Evolutionary conservation across 92 coral and sea anemone species (phyloP).

Genomic region (Parazoanthus swiftii): DNA sequence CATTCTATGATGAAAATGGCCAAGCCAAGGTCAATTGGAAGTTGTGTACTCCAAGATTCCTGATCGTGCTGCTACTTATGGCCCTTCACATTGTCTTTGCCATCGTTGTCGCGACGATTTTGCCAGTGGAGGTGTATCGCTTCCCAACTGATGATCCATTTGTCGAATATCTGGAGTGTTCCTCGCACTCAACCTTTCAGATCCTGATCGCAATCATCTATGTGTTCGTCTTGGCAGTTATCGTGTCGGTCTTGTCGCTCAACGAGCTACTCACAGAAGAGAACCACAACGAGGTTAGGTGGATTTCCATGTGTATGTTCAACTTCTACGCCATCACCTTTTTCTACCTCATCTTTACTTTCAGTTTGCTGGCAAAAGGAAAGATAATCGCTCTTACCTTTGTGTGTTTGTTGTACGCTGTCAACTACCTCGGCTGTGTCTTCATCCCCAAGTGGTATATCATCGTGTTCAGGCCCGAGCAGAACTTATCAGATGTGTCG

Average conservation of each 20-base stretch:
- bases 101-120: constrained; percentile 53
- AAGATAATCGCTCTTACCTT: constrained; percentile 79
- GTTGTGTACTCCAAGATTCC: constrained; percentile 72
- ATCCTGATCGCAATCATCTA: constrained; percentile 75
- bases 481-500: constrained; percentile 83
- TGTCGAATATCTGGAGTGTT: constrained; percentile 91
- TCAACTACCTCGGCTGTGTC: constrained; percentile 71
- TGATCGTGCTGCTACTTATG: constrained; percentile 57
- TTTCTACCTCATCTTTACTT: constrained; percentile 73
- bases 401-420: constrained; percentile 69
- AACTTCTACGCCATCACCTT: constrained; percentile 76
- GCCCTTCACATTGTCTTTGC: constrained; percentile 67
- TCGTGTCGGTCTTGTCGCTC: constrained; percentile 72
- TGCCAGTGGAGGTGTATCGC: constrained; percentile 72
- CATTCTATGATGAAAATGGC: constrained; percentile 75
- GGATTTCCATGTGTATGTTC: constrained; percentile 86
- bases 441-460: constrained; percentile 93
- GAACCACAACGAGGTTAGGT: constrained; percentile 88
- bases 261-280: constrained; percentile 74
- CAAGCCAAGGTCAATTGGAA: constrained; percentile 65
- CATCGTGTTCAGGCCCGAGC: constrained; percentile 87
- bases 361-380: constrained; percentile 71
- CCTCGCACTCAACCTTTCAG: constrained; percentile 74
- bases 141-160: constrained; percentile 65
- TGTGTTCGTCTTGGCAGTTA: constrained; percentile 67